phyloP scores from a whole-genome alignment of 2,113 vertebrate species.

The Talpa occidentalis region DNA sequence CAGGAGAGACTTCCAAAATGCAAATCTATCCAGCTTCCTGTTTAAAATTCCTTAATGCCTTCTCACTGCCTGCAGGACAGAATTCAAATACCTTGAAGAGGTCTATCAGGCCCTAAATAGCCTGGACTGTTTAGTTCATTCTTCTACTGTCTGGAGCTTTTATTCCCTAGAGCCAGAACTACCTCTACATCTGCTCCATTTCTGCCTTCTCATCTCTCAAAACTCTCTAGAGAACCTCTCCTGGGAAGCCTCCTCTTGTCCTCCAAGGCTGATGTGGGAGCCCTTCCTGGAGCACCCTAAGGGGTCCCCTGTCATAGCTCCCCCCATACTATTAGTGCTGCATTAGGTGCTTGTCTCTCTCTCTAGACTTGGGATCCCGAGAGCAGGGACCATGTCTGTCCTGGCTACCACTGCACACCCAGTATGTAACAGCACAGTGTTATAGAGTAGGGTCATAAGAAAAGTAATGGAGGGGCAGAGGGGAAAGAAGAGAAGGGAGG shows the following conservation, averaged over 20 bases:
- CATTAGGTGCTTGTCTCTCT: not conserved
- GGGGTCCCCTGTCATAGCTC: not conserved
- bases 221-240: not conserved
- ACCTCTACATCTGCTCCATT: not conserved
- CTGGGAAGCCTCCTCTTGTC: not conserved
- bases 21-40: not conserved
- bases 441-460: not conserved
- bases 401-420: not conserved
- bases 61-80: not conserved
- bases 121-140: not conserved
- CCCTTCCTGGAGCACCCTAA: not conserved
- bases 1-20: not conserved
- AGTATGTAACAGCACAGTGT: not conserved
- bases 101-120: not conserved
- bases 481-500: not conserved
- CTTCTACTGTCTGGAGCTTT: not conserved
- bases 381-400: not conserved
- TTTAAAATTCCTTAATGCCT: constrained; percentile 27
- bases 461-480: not conserved
- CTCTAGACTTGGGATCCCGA: not conserved
- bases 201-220: not conserved
- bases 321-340: not conserved
- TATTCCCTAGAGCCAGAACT: not conserved
- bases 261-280: not conserved
- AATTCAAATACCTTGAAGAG: not conserved